Percentiles rank a stretch among this genome's conserved stretches.
phyloP scores from a whole-genome alignment of 2,113 vertebrate genomes.

The Dicentrarchus labrax region DNA sequence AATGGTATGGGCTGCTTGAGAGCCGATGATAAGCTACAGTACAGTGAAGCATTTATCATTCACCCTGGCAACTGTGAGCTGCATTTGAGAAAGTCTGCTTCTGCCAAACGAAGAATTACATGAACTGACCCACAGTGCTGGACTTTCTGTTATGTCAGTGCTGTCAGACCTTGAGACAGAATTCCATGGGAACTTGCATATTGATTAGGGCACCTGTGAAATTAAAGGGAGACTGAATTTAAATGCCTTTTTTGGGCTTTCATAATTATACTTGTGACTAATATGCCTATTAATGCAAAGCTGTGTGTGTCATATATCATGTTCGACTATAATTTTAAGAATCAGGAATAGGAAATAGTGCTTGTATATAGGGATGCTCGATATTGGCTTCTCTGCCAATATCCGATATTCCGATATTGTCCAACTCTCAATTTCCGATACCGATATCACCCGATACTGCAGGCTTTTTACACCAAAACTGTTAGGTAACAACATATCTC shows the following conservation, averaged over 20 bases:
- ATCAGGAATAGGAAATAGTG: constrained; percentile 5
- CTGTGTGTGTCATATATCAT: not conserved
- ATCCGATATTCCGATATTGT: too few relatives aligned
- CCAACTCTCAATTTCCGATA: too few relatives aligned
- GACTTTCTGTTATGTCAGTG: constrained; percentile 51
- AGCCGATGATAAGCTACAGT: constrained; percentile 50
- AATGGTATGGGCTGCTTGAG: constrained; percentile 52
- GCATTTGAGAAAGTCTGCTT: constrained; percentile 61
- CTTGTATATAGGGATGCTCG: too few relatives aligned
- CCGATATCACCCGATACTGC: too few relatives aligned
- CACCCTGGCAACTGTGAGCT: constrained; percentile 56
- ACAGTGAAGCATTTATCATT: constrained; percentile 51
- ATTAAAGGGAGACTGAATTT: not conserved
- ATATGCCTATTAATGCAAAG: not conserved
- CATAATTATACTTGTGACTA: not conserved
- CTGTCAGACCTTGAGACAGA: constrained; percentile 34
- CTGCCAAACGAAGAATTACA: constrained; percentile 53
- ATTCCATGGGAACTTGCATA: constrained; percentile 16
- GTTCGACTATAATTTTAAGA: not conserved
- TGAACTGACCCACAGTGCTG: constrained; percentile 33
- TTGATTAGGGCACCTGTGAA: not conserved
- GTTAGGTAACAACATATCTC: too few relatives aligned
- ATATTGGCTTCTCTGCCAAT: too few relatives aligned
- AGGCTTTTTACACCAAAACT: too few relatives aligned
- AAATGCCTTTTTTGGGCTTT: not conserved